Conservation (phyloP, 2,113 vertebrate genomes). For the Cebidichthys violaceus region DNA sequence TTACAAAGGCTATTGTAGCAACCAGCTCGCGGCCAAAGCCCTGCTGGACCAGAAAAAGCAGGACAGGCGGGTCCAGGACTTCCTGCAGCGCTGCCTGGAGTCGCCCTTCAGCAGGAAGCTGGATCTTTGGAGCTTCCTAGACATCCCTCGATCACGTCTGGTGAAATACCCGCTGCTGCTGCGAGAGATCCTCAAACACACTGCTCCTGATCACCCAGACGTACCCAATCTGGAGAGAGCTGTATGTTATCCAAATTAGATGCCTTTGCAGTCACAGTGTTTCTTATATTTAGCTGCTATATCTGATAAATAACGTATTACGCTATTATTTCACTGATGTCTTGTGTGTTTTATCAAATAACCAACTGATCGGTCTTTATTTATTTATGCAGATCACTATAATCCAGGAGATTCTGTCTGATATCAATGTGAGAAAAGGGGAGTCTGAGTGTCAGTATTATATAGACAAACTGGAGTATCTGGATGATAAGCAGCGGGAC, state of each 20-base stretch:
- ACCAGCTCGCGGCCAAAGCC: constrained; percentile 96
- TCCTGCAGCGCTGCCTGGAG: constrained; percentile 96
- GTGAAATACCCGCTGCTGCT: constrained; percentile 97
- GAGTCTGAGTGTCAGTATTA: constrained; percentile 98
- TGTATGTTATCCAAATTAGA: constrained; percentile 81
- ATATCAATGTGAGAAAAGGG: constrained; percentile 96
- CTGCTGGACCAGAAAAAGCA: constrained; percentile 98
- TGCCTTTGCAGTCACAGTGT: background rate
- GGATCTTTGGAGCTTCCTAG: constrained; percentile 98
- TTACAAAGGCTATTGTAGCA: constrained; percentile 96
- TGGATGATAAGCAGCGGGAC: constrained; percentile 94
- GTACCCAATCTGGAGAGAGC: constrained; percentile 88
- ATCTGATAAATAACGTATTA: background rate
- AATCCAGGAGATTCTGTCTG: constrained; percentile 94
- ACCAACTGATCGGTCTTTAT: background rate
- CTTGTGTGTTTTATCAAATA: background rate
- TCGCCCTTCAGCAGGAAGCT: constrained; percentile 98
- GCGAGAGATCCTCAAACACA: constrained; percentile 94
- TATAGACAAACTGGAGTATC: constrained; percentile 94
- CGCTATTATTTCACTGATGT: background rate
- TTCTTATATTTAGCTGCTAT: background rate
- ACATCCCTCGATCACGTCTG: constrained; percentile 95
- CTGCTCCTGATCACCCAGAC: constrained; percentile 91
- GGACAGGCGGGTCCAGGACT: constrained; percentile 94
- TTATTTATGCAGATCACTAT: constrained; percentile 86